Base-by-base conservation (phyloP, 2,888 invertebrate species). In the Galerucella nymphaeae region DNA sequence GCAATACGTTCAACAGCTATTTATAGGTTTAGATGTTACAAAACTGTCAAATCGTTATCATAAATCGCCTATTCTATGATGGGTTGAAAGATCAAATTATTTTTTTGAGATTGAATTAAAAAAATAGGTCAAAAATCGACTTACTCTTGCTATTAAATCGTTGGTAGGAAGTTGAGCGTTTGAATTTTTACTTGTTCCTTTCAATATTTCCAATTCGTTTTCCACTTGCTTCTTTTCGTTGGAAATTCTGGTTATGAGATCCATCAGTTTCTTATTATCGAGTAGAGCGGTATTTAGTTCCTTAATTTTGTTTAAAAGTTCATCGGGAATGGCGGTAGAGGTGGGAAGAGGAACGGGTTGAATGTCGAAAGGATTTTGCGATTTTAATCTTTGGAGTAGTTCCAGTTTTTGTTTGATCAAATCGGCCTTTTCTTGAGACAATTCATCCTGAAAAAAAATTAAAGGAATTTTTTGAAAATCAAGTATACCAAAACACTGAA, bases 221-320 rank as follows among this genome's bases (percentile, higher is more conserved):
- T 89, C 89, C 42, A 90, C 79, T 14, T 84, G 81, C 59, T 85
- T 85, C 2, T 89, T 87, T 79, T 90, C 90, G n/a, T 86, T 86
- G 4, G 83, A 84, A 57, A 88, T 76, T 76, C 84, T 83, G 55
- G 82, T 79, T 13, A 87, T 80, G 3, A 85, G 81, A 58, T 84
- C 88, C 48, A 89, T 85, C 85, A 89, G 86, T 76, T 88, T 87
- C 41, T 87, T 87, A 79, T 90, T 89, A 80, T 90, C 89, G 73
- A 87, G 87, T 57, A 90, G 83, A 63, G 88, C 83, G 42, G 81
- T 82, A 75, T 89, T 89, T 73, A 90, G 86, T 79, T 90, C 89
- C 84, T 89, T 65, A 38, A 80, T 77, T 73, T 77, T 71, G 66
- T 77, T 71, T 42, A 80, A 68, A 59, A 78, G 61, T 13, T 69